Evolutionary conservation across 2,888 invertebrate species (phyloP), one percentile per base, ranked within the genome.

Genomic region (Acleris holmiana): DNA sequence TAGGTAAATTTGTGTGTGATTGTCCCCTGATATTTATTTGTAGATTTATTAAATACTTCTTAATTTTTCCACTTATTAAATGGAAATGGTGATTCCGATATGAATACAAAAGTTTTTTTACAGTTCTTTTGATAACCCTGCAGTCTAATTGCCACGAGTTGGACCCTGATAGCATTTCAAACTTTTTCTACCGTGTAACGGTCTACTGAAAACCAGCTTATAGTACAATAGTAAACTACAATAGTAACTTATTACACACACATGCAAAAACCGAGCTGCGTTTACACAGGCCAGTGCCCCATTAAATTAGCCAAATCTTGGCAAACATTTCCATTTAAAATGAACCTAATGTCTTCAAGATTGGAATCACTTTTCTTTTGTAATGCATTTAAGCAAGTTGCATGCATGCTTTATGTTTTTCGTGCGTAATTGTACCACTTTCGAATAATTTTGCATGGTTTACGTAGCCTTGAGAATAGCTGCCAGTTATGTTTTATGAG

Each of bases 171-270:
- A 53, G 18, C 46, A 65, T 76, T 76, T 73, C 69, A 68, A 74
- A 73, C 68, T 76, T 77, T 81, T 82, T 80, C 66, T 70, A 48
- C 59, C 67, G 72, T 71, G 72, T 74, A 82, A 79, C 79, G 78
- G 78, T 81, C 74, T 74, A 69, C 75, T 82, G 75, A 69, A 60
- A 76, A 67, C 66, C 70, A 69, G 68, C 68, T 77, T 75, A 78
- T 75, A 73, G 67, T 64, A 49, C n/a, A 44, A 44, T 44, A 44
- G 44, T 64, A 72, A n/a, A n/a, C n/a, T n/a, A n/a, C n/a, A n/a
- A n/a, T 74, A 75, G 72, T 73, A 74, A 65, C 70, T 60, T 53
- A 70, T 71, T 75, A 76, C 80, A 73, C 73, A 73, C 71, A 65
- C 66, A 51, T 66, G 71, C 74, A 76, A 77, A 79, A 79, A 79